These are phyloP conservation scores for Pyrocephalus nanus DNA, from an alignment of 2,797 vertebrate species.

Conservation along the genomic window DNA sequence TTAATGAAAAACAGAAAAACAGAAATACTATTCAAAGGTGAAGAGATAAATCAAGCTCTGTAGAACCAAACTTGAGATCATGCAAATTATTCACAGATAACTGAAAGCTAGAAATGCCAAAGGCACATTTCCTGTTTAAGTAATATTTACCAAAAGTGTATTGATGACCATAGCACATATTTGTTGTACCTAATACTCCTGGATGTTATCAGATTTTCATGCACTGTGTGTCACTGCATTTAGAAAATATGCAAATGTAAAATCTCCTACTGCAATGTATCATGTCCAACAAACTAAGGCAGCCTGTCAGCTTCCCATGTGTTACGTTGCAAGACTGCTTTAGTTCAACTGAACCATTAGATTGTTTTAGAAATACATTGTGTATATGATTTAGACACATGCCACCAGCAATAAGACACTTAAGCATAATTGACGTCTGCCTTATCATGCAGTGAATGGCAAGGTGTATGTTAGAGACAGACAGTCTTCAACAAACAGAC, in stretches of 20 bases:
- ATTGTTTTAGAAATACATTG: neutral
- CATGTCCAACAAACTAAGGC: neutral
- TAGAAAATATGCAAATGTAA: neutral
- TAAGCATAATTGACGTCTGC: neutral
- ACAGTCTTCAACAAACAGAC: neutral
- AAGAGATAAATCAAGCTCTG: neutral
- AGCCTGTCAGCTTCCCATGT: neutral
- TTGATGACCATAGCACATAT: neutral
- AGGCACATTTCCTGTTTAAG: neutral
- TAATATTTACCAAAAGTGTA: neutral
- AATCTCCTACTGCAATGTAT: neutral
- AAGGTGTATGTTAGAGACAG: neutral
- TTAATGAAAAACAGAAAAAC: neutral
- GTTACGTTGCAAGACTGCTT: neutral
- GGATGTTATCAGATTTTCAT: neutral
- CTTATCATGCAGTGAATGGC: neutral
- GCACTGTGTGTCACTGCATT: neutral
- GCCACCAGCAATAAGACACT: neutral
- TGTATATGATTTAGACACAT: constrained; percentile 17
- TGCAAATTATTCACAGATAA: neutral
- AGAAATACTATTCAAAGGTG: neutral
- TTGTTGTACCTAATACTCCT: neutral
- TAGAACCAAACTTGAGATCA: neutral
- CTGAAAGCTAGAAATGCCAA: neutral
- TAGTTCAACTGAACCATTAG: neutral